phyloP scores from a whole-genome alignment of 2,113 vertebrate genomes.

The Ophiodon elongatus region DNA sequence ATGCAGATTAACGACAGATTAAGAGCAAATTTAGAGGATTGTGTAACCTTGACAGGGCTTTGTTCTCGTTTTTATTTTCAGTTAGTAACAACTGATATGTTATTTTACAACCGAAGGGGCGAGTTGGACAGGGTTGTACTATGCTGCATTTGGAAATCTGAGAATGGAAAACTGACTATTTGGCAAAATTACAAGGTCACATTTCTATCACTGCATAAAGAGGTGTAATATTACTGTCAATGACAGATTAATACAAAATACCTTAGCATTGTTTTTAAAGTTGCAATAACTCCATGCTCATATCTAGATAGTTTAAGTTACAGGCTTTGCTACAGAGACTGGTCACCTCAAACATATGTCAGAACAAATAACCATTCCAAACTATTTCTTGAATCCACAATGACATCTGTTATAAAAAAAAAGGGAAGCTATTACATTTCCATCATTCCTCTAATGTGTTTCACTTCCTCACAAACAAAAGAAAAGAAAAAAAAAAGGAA shows the following conservation, averaged over 20 bases:
- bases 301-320: neutral
- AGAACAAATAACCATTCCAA: neutral
- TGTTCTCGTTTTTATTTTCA: neutral
- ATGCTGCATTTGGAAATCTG: neutral
- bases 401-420: neutral
- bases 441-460: neutral
- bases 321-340: neutral
- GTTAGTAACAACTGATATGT: neutral
- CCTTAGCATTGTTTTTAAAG: neutral
- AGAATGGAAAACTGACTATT: neutral
- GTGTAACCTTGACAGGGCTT: neutral
- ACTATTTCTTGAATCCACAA: neutral
- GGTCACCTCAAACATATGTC: neutral
- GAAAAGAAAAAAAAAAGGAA: neutral
- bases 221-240: neutral
- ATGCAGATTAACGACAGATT: neutral
- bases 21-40: neutral
- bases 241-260: neutral
- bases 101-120: neutral
- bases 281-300: neutral
- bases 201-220: neutral
- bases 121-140: neutral
- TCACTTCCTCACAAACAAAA: constrained; percentile 26
- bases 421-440: neutral
- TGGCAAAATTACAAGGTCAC: neutral